phyloP scores from a whole-genome alignment of 2,113 vertebrate genomes.

The Pseudorhombus dupliciocellatus region DNA sequence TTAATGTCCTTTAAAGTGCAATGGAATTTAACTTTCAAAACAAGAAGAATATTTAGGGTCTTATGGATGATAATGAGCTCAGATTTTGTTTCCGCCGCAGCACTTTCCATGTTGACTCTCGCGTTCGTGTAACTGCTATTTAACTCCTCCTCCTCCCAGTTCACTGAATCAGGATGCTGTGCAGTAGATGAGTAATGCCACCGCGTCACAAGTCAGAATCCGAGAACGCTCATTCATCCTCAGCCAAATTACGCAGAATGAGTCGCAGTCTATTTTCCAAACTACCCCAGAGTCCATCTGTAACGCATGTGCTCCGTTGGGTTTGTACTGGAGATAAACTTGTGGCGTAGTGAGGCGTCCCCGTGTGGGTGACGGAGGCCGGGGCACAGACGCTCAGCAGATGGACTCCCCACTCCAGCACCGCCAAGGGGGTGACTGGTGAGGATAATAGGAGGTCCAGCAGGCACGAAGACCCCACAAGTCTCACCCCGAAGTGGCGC shows the following conservation, averaged over 20 bases:
- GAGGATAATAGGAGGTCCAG: conserved; percentile 50
- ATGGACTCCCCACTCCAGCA: conserved; percentile 65
- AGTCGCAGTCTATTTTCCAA: conserved; percentile 23
- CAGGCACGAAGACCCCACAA: conserved; percentile 52
- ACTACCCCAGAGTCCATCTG: conserved; percentile 59
- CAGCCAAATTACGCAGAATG: conserved; percentile 32
- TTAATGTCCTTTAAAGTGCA: background rate
- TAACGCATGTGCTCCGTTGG: conserved; percentile 51
- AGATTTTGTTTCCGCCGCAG: too few species aligned
- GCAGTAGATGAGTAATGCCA: too few species aligned
- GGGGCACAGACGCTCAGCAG: conserved; percentile 69
- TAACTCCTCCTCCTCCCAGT: too few species aligned
- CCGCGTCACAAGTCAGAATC: too few species aligned
- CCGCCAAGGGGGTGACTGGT: conserved; percentile 43
- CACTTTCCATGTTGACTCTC: too few species aligned
- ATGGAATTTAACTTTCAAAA: background rate
- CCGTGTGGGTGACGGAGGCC: conserved; percentile 57
- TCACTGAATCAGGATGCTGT: too few species aligned
- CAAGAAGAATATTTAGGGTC: too few species aligned
- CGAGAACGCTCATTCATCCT: background rate
- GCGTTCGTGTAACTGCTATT: too few species aligned
- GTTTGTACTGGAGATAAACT: conserved; percentile 62
- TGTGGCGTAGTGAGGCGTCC: conserved; percentile 47
- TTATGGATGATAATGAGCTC: too few species aligned
- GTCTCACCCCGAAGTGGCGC: conserved; percentile 17